Conservation (phyloP, 2,888 invertebrate genomes). For the Silvanus unidentatus region DNA sequence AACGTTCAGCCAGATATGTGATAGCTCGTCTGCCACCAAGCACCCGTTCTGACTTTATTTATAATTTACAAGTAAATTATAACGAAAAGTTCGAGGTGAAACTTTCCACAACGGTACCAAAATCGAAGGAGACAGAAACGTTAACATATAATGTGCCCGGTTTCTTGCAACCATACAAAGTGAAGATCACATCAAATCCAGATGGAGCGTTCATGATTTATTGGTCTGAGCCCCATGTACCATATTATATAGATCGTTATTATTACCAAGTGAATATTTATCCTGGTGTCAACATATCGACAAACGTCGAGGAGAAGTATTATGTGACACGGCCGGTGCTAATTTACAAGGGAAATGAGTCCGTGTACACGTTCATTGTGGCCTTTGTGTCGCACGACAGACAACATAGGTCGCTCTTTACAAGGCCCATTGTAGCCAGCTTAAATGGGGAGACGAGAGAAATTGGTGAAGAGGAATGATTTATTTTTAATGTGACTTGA, state of each 20-base stretch:
- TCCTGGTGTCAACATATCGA: slow-evolving; percentile 5
- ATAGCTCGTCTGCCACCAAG: slow-evolving; percentile 29
- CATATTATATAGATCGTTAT: slow-evolving; percentile 27
- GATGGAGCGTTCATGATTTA: slow-evolving; percentile 34
- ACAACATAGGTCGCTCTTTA: slow-evolving; percentile 27
- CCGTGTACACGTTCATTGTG: slow-evolving; percentile 32
- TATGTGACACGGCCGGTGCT: slow-evolving; percentile 33
- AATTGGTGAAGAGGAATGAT: slow-evolving; percentile 3
- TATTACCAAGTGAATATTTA: slow-evolving; percentile 19
- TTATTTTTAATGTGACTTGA: neutral
- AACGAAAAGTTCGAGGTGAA: slow-evolving; percentile 30
- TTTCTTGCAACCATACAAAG: slow-evolving; percentile 33
- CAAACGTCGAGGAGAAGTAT: slow-evolving; percentile 26
- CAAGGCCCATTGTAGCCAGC: slow-evolving; percentile 30
- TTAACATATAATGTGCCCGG: slow-evolving; percentile 29
- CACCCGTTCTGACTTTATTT: slow-evolving; percentile 25
- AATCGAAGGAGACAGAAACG: slow-evolving; percentile 27
- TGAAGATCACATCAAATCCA: slow-evolving; percentile 28
- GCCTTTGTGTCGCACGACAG: slow-evolving; percentile 31
- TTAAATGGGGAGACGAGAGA: slow-evolving; percentile 28
- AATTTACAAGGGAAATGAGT: slow-evolving; percentile 30
- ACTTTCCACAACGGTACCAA: slow-evolving; percentile 31
- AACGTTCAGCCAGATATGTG: slow-evolving; percentile 22
- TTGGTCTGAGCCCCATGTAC: slow-evolving; percentile 35
- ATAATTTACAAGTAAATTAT: slow-evolving; percentile 29